phyloP scores from a whole-genome alignment of 2,888 invertebrate species.

The Sesia apiformis region DNA sequence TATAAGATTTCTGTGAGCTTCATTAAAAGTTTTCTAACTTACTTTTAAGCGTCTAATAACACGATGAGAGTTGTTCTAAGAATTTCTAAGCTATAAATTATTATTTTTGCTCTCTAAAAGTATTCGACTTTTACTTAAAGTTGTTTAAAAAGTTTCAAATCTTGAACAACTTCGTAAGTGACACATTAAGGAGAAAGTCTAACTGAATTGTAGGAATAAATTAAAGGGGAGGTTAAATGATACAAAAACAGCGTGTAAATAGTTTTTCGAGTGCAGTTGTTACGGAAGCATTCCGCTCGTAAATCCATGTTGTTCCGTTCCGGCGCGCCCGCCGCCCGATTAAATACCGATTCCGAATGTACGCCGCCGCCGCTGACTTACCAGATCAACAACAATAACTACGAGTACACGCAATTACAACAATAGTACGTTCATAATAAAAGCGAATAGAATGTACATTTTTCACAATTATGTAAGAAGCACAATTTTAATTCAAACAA shows the following conservation, averaged over 20 bases:
- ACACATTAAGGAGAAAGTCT: neutral
- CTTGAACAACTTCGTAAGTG: neutral
- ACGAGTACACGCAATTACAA: slow-evolving; percentile 20
- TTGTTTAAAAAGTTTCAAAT: too few relatives aligned
- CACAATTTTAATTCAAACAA: too few relatives aligned
- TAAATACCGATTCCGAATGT: slow-evolving; percentile 30
- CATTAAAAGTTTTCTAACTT: neutral
- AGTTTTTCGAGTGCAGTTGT: slow-evolving; percentile 27
- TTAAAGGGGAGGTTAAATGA: neutral
- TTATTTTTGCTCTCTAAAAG: too few relatives aligned
- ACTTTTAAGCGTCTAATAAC: neutral
- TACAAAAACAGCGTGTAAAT: neutral
- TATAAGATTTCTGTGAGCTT: neutral
- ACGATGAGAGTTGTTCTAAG: too few relatives aligned
- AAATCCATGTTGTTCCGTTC: slow-evolving; percentile 28
- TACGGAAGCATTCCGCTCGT: slow-evolving; percentile 30
- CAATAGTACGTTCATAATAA: neutral
- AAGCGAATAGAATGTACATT: too few relatives aligned
- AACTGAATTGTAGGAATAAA: neutral
- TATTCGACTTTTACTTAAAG: too few relatives aligned
- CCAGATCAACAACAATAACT: slow-evolving; percentile 10
- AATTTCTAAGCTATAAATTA: too few relatives aligned
- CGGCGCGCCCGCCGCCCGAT: slow-evolving; percentile 22
- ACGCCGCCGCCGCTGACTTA: slow-evolving; percentile 15
- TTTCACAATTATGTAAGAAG: too few relatives aligned